Conservation (phyloP, 2,113 vertebrate species). For the Salvelinus sp. region DNA sequence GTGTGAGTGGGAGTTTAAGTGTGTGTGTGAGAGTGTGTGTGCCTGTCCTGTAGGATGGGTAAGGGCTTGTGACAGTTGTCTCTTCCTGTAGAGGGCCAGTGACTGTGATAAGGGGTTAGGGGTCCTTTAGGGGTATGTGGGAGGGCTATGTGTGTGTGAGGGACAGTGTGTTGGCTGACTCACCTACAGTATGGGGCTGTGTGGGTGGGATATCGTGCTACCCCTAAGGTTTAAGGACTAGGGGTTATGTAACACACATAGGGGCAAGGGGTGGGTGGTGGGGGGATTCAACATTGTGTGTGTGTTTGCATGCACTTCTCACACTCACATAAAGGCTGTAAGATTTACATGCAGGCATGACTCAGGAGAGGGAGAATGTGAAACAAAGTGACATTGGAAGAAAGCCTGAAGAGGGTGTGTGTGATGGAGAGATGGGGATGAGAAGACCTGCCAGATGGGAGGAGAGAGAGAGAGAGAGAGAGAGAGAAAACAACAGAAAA, state of each 20-base stretch:
- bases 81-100: not conserved
- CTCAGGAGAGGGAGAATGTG: not conserved
- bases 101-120: not conserved
- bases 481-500: not conserved
- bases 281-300: no score
- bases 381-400: not conserved
- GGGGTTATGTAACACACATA: not conserved
- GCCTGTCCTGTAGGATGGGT: not conserved
- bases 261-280: no score
- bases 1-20: not conserved
- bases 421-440: no score
- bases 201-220: not conserved
- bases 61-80: slow-evolving; percentile 3
- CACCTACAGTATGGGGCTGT: not conserved
- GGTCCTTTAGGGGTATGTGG: not conserved
- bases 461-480: not conserved
- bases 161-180: not conserved
- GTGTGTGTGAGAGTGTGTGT: not conserved
- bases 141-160: not conserved
- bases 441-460: no score
- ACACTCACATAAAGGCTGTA: slow-evolving; percentile 7
- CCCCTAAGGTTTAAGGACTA: not conserved
- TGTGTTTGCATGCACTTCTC: not conserved
- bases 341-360: not conserved
- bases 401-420: not conserved